Base-by-base conservation (phyloP, 2,797 vertebrate species). In the Danionella dracula region DNA sequence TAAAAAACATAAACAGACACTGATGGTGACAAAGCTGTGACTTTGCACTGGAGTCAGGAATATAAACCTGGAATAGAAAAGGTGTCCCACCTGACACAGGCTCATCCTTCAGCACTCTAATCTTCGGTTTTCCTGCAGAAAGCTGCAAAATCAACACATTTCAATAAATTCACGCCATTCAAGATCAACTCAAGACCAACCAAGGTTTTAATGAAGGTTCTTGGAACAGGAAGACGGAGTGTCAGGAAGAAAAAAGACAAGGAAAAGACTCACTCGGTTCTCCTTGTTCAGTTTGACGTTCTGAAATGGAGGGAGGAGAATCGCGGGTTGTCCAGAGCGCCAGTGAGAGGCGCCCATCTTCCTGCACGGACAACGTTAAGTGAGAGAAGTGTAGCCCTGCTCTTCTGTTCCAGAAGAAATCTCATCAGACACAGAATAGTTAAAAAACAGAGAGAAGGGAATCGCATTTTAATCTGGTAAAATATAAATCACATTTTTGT, bases 41-140 rank as follows among this genome's bases (percentile, higher is more conserved):
- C n/a, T n/a, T n/a, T n/a, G n/a, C n/a, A n/a, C n/a, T n/a, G n/a
- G n/a, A n/a, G n/a, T n/a, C n/a, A n/a, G n/a, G n/a, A n/a, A n/a
- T n/a, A n/a, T n/a, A n/a, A n/a, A n/a, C n/a, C n/a, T n/a, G n/a
- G n/a, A n/a, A n/a, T n/a, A 13, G 12, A 62, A 51, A 54, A 42
- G 1, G 7, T 16, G 27, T 65, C 80, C 81, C 67, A 89, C 88
- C 85, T 81, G 74, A 74, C 56, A 81, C 46, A 3, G 57, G 19
- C 46, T 90, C 79, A 9, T 91, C 86, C 81, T 90, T 93, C 71
- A 97, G 86, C 27, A 92, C 68, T 75, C 85, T 89, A 71, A 97
- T 77, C 84, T 89, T 98, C 76, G 92, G 62, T 86, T 88, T 95
- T 69, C 91, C 90, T 41, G 88, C 77, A 78, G 90, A 79, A 68